Percentiles rank a stretch among this genome's conserved stretches.
Conservation (phyloP, 1,140 invertebrate genomes). For the Neotoxoptera formosana region DNA sequence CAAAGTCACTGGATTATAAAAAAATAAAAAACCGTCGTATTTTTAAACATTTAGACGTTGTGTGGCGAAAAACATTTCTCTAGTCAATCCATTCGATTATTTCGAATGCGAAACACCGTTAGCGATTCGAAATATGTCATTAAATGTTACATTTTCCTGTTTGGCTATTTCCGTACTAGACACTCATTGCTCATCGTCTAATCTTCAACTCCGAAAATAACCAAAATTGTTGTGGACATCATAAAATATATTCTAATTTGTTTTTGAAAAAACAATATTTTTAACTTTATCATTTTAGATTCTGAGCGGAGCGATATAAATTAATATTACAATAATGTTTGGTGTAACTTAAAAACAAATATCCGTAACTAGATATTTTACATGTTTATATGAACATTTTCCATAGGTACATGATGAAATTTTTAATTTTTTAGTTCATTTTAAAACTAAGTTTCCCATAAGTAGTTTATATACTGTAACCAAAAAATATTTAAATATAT, state of each 20-base stretch:
- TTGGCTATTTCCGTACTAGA: slow-evolving; percentile 36
- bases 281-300: too few relatives aligned
- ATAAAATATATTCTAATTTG: background rate
- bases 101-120: background rate
- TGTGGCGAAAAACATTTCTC: background rate
- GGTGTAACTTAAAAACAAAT: too few relatives aligned
- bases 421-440: too few relatives aligned
- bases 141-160: background rate
- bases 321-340: too few relatives aligned
- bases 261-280: background rate
- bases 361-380: too few relatives aligned
- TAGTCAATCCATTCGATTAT: slow-evolving; percentile 13
- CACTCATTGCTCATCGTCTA: background rate
- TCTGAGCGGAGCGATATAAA: too few relatives aligned
- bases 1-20: background rate
- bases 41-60: slow-evolving; percentile 17
- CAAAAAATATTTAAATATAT: too few relatives aligned
- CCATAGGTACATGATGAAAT: too few relatives aligned
- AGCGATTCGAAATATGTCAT: slow-evolving; percentile 31
- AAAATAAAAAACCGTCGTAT: background rate
- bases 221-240: background rate
- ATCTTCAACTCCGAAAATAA: slow-evolving; percentile 3
- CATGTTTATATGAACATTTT: too few relatives aligned
- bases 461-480: too few relatives aligned
- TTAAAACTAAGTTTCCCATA: too few relatives aligned